phyloP scores from a whole-genome alignment of 2,888 invertebrate genomes.

The Pollenia griseotomentosa region DNA sequence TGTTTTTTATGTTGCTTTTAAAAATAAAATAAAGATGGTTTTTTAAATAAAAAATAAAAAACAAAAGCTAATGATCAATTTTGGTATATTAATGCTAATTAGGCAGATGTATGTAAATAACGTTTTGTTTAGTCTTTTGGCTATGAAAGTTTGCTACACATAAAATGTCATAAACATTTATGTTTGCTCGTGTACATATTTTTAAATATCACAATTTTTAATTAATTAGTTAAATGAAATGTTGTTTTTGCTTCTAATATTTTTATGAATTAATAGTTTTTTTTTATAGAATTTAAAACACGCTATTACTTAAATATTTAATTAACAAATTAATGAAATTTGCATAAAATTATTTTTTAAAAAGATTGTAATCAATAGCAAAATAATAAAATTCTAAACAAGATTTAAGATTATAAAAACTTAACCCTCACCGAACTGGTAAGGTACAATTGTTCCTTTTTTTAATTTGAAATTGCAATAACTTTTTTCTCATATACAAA shows the following conservation, averaged over 20 bases:
- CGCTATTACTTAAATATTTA: neutral
- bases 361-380: too few relatives aligned
- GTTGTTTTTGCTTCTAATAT: neutral
- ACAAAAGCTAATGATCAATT: neutral
- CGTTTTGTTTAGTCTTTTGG: neutral
- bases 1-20: neutral
- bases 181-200: neutral
- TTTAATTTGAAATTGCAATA: too few relatives aligned
- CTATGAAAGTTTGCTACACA: conserved; percentile 2
- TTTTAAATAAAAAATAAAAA: too few relatives aligned
- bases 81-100: conserved; percentile 30
- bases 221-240: neutral
- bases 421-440: too few relatives aligned
- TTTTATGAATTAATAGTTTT: neutral
- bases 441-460: too few relatives aligned
- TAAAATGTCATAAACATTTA: conserved; percentile 10
- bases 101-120: conserved; percentile 23
- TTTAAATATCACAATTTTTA: neutral
- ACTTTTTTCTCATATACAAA: too few relatives aligned
- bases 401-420: too few relatives aligned
- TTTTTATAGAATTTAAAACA: neutral
- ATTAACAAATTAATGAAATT: conserved; percentile 4
- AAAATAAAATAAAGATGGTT: conserved; percentile 4
- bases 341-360: neutral
- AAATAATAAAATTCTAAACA: too few relatives aligned